These are phyloP conservation scores for Atta colombica DNA, from an alignment of 1,140 invertebrate genomes.

Conservation along the genomic window DNA sequence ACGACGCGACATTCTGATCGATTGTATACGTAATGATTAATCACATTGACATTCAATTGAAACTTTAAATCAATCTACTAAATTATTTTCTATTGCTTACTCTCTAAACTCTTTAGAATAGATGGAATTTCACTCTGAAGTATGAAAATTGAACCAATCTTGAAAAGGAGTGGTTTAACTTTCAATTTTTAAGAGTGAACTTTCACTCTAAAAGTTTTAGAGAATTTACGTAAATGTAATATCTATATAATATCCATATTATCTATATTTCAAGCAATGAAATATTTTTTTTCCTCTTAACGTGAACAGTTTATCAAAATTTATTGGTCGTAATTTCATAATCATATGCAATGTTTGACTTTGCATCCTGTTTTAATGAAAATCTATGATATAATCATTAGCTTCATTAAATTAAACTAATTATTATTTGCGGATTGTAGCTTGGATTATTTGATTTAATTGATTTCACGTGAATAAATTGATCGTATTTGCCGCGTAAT, in stretches of 20 bases:
- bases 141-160: too few relatives aligned
- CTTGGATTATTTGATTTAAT: slow-evolving; percentile 1
- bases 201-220: too few relatives aligned
- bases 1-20: slow-evolving; percentile 50
- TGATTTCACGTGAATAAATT: slow-evolving; percentile 9
- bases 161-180: too few relatives aligned
- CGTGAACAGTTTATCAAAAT: neutral
- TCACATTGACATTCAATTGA: slow-evolving; percentile 43
- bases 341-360: neutral
- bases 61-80: slow-evolving; percentile 54
- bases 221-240: neutral
- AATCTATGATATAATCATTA: neutral
- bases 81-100: slow-evolving; percentile 42
- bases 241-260: neutral
- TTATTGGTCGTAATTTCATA: slow-evolving; percentile 24
- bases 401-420: slow-evolving; percentile 29
- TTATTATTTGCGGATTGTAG: slow-evolving; percentile 7
- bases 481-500: neutral
- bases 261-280: neutral
- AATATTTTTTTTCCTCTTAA: neutral
- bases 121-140: too few relatives aligned
- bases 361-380: slow-evolving; percentile 16
- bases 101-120: too few relatives aligned
- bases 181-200: too few relatives aligned
- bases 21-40: slow-evolving; percentile 61